phyloP scores from a whole-genome alignment of 2,113 vertebrate genomes.

The Mobula hypostoma region DNA sequence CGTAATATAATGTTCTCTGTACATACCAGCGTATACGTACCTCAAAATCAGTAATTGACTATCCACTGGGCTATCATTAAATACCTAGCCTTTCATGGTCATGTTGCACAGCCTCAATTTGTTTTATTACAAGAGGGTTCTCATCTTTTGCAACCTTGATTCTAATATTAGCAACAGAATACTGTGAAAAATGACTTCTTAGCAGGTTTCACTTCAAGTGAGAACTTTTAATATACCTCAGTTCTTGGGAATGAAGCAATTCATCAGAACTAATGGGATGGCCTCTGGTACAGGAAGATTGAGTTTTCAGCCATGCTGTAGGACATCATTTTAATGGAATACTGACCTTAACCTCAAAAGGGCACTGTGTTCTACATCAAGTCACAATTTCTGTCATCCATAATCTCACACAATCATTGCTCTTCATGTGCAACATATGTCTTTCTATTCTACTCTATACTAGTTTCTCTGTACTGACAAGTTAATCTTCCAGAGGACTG shows the following conservation, averaged over 20 bases:
- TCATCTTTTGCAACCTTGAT: neutral
- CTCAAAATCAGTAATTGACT: neutral
- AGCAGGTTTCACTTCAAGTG: conserved; percentile 7
- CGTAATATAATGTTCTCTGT: neutral
- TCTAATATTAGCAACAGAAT: neutral
- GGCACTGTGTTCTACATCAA: neutral
- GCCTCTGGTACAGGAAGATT: neutral
- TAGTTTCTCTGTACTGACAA: neutral
- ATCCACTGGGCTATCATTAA: neutral
- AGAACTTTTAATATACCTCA: conserved; percentile 10
- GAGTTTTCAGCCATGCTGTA: neutral
- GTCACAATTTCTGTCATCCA: neutral
- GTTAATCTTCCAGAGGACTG: neutral
- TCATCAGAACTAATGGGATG: conserved; percentile 19
- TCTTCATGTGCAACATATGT: neutral
- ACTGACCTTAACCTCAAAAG: conserved; percentile 15
- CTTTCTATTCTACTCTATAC: neutral
- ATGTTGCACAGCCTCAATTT: neutral
- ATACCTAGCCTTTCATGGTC: neutral
- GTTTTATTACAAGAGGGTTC: neutral
- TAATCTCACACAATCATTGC: neutral
- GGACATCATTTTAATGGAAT: conserved; percentile 27
- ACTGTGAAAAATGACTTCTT: neutral
- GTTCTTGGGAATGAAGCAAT: conserved; percentile 3
- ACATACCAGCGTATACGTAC: neutral